Base-by-base conservation (phyloP, 1,140 invertebrate genomes). In the Conus ventricosus region DNA sequence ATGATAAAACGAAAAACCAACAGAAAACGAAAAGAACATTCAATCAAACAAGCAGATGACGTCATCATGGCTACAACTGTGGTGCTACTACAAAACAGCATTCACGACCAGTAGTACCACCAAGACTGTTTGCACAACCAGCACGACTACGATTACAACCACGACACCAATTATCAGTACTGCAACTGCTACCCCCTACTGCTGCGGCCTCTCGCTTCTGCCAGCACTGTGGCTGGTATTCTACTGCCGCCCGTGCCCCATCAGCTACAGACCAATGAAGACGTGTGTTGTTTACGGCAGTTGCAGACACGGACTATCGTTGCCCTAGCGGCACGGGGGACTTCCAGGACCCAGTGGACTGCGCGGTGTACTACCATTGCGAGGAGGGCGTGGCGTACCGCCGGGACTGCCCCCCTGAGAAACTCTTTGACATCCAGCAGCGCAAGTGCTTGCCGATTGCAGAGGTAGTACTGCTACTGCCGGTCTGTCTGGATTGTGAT, bases 301-400 rank as follows among this genome's bases (percentile, higher is more conserved):
- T n/a, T 51, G 8, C 51, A n/a, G 67, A 23, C 27, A 76, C 84
- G 17, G 84, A 85, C 25, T 91, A 90, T 71, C 86, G 51, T 27
- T 91, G 90, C 25, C 90, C 88, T 63, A 17, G 85, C 23, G 13
- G 11, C 2, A 25, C 87, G n/a, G 90, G 90, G 57, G 88, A 91
- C 75, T 91, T 91, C 75, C 67, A 76, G 25, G 90, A 91, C 55
- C 83, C 85, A 5, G 83, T 82, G 0, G 84, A 91, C 80, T 91
- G 90, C 60, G 86, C 88, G 13, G 87, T 89, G 2, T 90, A 88
- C 87, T 91, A 90, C 71, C 88, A 89, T 60, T 91, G 90, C 71
- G 54, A 23, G 15, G 57, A 57, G 10, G 89, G 88, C 53, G 87
- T 88, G 53, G 89, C 89, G 75, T 90, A 88, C 84, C 85, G 88